Base-by-base conservation (phyloP, 2,113 vertebrate species). In the Gallinago paraguaiae region DNA sequence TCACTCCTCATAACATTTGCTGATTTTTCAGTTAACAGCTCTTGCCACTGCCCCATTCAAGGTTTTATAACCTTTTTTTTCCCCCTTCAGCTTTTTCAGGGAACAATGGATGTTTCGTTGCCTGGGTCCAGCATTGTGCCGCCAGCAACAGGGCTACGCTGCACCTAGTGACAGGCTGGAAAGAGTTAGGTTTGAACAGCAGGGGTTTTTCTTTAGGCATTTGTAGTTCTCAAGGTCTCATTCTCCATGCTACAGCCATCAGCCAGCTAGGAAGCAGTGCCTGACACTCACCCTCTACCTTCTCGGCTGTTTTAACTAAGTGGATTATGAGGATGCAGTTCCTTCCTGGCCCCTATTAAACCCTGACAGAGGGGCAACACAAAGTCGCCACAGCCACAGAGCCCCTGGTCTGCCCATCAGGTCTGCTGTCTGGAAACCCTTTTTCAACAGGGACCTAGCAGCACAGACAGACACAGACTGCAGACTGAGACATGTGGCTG, bases 61-160 rank as follows among this genome's bases (percentile, higher is more conserved):
- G 45, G 45, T 71, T 74, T 93, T 60, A 54, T 41, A 39, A 72
- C 27, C 15, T 48, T n/a, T 70, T 77, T n/a, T 81, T 39, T 45
- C 7, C 11, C 20, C 18, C 30, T 61, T 63, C 2, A 3, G 9
- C 33, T 90, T 53, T 85, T 69, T 57, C 67, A 77, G 77, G 57
- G 22, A 54, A 5, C 10, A 15, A 20, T 5, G 35, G 61, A 79
- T n/a, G 8, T 69, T 88, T 69, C n/a, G 17, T 5, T 72, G 37
- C 30, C 41, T 45, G 30, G 4, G 31, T 14, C 68, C 11, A 59
- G 50, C 3, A 0, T 0, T 27, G 35, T 1, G 2, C 13, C 24
- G 19, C n/a, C 27, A 65, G 7, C 25, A 57, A 24, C 6, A 41
- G 10, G 8, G 17, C 14, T 53, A 27, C 2, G 1, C 46, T 59